A percentile compares a stretch with the other conserved stretches of the same genome.
Evolutionary conservation across 2,888 invertebrate species (phyloP).

Genomic region (Argynnis bischoffii): DNA sequence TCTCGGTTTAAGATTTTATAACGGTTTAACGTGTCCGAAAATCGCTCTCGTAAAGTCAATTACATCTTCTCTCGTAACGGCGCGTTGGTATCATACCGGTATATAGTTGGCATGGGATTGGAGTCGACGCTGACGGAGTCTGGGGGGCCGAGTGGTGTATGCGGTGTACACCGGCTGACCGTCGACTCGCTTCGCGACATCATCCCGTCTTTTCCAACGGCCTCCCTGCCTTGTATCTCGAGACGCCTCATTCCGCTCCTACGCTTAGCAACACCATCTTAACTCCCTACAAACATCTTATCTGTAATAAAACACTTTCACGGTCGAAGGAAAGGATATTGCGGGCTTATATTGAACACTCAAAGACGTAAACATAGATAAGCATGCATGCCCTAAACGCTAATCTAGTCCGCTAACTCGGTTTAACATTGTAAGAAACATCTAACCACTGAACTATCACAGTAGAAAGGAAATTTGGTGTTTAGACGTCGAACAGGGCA

Average conservation of each 20-base stretch:
- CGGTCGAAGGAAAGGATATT: slow-evolving; percentile 61
- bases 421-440: slow-evolving; percentile 56
- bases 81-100: slow-evolving; percentile 85
- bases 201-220: slow-evolving; percentile 61
- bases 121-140: slow-evolving; percentile 94
- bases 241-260: slow-evolving; percentile 74
- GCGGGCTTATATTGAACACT: slow-evolving; percentile 64
- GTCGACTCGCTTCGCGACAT: slow-evolving; percentile 90
- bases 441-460: slow-evolving; percentile 65
- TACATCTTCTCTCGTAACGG: slow-evolving; percentile 63
- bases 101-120: slow-evolving; percentile 92
- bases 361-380: slow-evolving; percentile 67
- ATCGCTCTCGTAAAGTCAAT: neutral
- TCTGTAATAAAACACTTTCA: slow-evolving; percentile 71
- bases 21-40: neutral
- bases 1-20: no score
- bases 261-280: slow-evolving; percentile 74
- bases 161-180: slow-evolving; percentile 81
- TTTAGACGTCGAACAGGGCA: slow-evolving; percentile 43
- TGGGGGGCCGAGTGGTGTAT: slow-evolving; percentile 75
- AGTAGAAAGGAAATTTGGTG: slow-evolving; percentile 33
- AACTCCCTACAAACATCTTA: slow-evolving; percentile 73
- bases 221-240: slow-evolving; percentile 69
- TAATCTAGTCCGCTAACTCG: slow-evolving; percentile 68
- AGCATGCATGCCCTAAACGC: slow-evolving; percentile 76